Percentiles rank a stretch among this genome's conserved stretches.
phyloP scores from a whole-genome alignment of 2,113 vertebrate genomes.

The Pseudolaguvia tuberculata region DNA sequence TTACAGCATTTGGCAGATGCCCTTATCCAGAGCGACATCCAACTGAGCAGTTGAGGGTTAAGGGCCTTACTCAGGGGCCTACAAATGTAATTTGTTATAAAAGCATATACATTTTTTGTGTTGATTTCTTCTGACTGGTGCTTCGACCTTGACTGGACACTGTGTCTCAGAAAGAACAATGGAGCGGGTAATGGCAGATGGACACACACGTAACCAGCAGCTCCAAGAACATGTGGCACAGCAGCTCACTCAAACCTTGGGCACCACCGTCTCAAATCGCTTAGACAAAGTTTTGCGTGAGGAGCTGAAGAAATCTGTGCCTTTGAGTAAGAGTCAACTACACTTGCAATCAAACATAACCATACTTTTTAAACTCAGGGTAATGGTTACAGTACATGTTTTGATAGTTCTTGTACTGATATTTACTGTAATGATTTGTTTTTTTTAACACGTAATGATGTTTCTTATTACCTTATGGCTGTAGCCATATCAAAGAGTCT shows the following conservation, averaged over 20 bases:
- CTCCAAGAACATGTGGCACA: conserved; percentile 88
- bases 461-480: conserved; percentile 5
- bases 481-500: conserved; percentile 76
- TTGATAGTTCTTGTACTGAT: background rate
- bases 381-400: background rate
- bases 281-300: conserved; percentile 90
- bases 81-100: background rate
- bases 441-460: background rate
- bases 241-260: conserved; percentile 82
- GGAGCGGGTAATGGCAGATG: conserved; percentile 78
- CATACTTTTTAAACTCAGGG: too few relatives aligned
- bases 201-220: conserved; percentile 80
- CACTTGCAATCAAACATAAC: background rate
- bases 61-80: too few relatives aligned
- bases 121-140: background rate
- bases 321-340: conserved; percentile 77
- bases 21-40: too few relatives aligned
- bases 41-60: too few relatives aligned
- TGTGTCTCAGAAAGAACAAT: conserved; percentile 78
- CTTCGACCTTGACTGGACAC: conserved; percentile 72
- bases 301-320: conserved; percentile 91
- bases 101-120: background rate
- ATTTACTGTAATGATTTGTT: background rate
- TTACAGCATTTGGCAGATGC: too few relatives aligned
- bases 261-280: conserved; percentile 74